These are phyloP conservation scores for Otus sunia DNA, from an alignment of 2,113 vertebrate species.

Conservation along the genomic window DNA sequence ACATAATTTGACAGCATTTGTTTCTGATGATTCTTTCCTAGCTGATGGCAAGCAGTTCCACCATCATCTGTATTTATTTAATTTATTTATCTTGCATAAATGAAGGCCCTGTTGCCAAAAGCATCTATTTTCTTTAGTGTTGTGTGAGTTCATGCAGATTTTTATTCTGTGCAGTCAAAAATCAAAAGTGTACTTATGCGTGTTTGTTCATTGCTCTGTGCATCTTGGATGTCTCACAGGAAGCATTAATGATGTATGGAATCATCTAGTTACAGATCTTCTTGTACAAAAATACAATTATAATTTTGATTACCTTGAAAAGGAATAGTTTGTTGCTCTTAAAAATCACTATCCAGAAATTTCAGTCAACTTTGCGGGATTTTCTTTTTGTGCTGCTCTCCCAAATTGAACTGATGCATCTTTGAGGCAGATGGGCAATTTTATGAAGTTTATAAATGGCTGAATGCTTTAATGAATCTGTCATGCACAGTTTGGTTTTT, in stretches of 20 bases:
- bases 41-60: slow-evolving; percentile 2
- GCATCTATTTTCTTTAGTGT: neutral
- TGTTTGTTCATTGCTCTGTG: neutral
- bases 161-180: neutral
- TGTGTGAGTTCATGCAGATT: slow-evolving; percentile 5
- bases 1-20: slow-evolving; percentile 52
- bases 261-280: slow-evolving; percentile 17
- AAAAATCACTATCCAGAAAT: neutral
- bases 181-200: neutral
- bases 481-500: neutral
- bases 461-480: neutral
- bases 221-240: neutral
- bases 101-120: neutral
- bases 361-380: neutral
- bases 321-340: neutral
- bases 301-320: slow-evolving; percentile 21
- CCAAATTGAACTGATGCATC: neutral
- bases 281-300: neutral
- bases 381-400: neutral
- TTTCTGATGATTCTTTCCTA: slow-evolving; percentile 9
- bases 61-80: slow-evolving; percentile 17
- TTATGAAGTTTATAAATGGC: neutral
- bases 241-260: neutral
- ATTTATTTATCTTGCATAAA: slow-evolving; percentile 23
- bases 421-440: slow-evolving; percentile 17